These are phyloP conservation scores for Octopus bimaculoides DNA, from an alignment of 1,140 invertebrate genomes.

Conservation along the genomic window DNA sequence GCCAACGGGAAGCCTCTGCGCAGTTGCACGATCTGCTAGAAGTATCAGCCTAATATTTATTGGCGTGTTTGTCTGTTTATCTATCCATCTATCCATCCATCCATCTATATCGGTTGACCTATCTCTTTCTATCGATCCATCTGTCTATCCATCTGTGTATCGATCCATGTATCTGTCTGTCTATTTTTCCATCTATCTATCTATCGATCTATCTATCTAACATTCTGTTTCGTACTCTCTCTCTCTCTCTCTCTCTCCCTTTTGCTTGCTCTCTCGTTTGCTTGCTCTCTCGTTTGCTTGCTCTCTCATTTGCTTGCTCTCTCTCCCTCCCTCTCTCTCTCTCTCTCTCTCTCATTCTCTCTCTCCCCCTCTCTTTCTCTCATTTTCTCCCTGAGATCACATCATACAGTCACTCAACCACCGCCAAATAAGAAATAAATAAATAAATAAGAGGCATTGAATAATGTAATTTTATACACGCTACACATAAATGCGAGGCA, in stretches of 20 bases:
- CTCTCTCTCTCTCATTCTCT: not conserved
- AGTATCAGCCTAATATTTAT: too few relatives aligned
- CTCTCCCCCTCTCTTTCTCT: not conserved
- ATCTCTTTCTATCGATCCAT: too few relatives aligned
- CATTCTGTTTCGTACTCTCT: not conserved
- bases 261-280: not conserved
- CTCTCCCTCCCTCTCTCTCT: not conserved
- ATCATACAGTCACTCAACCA: not conserved
- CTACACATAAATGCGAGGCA: too few relatives aligned
- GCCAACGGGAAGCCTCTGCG: too few relatives aligned
- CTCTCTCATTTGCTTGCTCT: not conserved
- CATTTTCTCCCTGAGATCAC: not conserved
- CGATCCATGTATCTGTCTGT: not conserved
- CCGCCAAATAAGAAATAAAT: too few relatives aligned
- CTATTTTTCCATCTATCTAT: not conserved
- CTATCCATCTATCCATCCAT: too few relatives aligned
- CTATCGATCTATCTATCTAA: not conserved
- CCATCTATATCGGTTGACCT: too few relatives aligned
- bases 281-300: not conserved
- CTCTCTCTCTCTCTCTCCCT: not conserved
- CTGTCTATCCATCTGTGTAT: not conserved
- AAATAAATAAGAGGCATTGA: too few relatives aligned
- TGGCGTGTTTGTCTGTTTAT: too few relatives aligned
- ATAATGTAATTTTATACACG: too few relatives aligned
- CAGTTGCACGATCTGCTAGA: too few relatives aligned